Evolutionary conservation across 2,113 vertebrate species (phyloP), one percentile per base, ranked within the genome.

Genomic region (Xenopus tropicalis): DNA sequence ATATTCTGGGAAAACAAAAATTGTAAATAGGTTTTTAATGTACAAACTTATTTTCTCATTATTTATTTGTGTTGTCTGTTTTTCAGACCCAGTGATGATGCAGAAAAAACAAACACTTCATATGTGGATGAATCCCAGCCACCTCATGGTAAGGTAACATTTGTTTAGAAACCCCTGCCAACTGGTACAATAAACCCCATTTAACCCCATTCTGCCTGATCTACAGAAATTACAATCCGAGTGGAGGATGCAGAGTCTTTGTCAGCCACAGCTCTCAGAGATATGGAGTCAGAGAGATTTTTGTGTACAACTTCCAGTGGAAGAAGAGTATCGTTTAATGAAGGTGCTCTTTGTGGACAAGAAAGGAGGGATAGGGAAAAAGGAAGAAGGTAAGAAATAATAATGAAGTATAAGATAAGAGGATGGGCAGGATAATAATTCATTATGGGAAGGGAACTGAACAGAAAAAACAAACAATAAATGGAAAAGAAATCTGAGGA

Each of bases 251-350:
- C 93, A 0, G 96, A 98, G 44, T 92, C 93, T 84, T 83, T 92
- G 79, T 95, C 94, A 0, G 77, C 85, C 70, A 90, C 86, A 86
- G 93, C 94, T 82, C 90, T 88, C 80, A 91, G 91, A 48, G 93
- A 98, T 78, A 88, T 83, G 0, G 95, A 98, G 90, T 91, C 92
- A 0, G 95, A 98, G 84, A 91, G 94, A 59, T 98, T 99, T 88
- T 91, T 99, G 69, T 93, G 94, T 71, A 92, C 93, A 2, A 89
- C 90, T 61, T 92, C 93, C 82, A 94, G 87, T 0, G 93, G 94
- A 14, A 93, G 97, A 1, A 88, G 97, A 0, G 97, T 99, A 78
- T 99, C 97, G 80, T 99, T 99, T 89, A 99, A 98, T 0, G 97
- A 99, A 88, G 96, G 96, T 0, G 93, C 97, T 0, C 93, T 99